These are phyloP conservation scores for Calliopum simillimum DNA, from an alignment of 2,888 invertebrate genomes.

Conservation along the genomic window DNA sequence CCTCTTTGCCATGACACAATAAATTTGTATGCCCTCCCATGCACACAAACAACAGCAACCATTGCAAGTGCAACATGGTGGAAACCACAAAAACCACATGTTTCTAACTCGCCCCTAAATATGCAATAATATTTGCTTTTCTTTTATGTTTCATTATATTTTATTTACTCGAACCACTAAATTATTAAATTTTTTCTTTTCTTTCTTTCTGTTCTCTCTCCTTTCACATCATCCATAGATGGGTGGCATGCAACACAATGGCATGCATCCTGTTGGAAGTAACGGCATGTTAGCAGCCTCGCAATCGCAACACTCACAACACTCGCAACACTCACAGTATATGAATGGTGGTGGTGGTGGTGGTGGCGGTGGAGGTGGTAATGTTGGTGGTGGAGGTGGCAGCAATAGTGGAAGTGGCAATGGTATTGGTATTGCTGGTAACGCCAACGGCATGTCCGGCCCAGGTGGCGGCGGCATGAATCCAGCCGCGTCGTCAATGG, in stretches of 20 bases:
- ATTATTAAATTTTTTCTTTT: conserved; percentile 9
- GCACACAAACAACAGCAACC: conserved; percentile 4
- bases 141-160: not conserved
- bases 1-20: not conserved
- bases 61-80: not conserved
- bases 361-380: conserved; percentile 42
- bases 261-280: conserved; percentile 49
- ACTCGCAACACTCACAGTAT: conserved; percentile 57
- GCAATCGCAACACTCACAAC: conserved; percentile 53
- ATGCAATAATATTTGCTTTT: conserved; percentile 20
- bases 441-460: conserved; percentile 54
- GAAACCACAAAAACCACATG: conserved; percentile 35
- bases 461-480: conserved; percentile 56
- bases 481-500: conserved; percentile 55
- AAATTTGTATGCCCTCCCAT: conserved; percentile 18
- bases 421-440: conserved; percentile 43
- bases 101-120: conserved; percentile 30
- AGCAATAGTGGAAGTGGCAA: conserved; percentile 46
- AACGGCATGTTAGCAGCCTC: conserved; percentile 58
- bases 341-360: conserved; percentile 57
- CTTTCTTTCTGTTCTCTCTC: not conserved
- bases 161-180: conserved; percentile 20
- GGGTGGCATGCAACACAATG: conserved; percentile 62
- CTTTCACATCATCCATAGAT: conserved; percentile 52
- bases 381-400: conserved; percentile 42